These are phyloP conservation scores for Tupaia chinensis DNA, from an alignment of 2,113 vertebrate genomes.

Conservation along the genomic window DNA sequence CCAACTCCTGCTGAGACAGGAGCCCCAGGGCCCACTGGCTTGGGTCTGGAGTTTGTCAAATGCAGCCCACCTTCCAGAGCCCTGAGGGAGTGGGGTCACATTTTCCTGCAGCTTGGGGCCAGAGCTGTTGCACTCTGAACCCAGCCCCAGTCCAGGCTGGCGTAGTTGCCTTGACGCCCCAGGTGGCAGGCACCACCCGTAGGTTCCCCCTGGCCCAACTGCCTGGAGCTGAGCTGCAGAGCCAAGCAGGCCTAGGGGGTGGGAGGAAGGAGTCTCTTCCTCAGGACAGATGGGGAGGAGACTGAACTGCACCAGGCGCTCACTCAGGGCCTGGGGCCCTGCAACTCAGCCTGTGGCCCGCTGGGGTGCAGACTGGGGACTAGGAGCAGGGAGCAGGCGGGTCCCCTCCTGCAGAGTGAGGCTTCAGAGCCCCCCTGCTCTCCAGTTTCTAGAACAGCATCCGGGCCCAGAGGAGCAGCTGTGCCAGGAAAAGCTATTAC, in stretches of 20 bases:
- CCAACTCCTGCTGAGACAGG: not conserved
- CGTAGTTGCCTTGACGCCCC: not conserved
- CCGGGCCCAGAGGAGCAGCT: constrained; percentile 35
- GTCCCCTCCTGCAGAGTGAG: not conserved
- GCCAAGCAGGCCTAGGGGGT: not conserved
- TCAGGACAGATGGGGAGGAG: too few species aligned
- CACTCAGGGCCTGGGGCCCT: not conserved
- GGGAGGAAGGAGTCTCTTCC: not conserved
- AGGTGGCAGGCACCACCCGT: not conserved
- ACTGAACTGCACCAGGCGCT: not conserved
- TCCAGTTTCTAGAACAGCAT: constrained; percentile 59
- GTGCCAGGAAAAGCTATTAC: constrained; percentile 80
- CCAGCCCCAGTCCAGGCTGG: not conserved
- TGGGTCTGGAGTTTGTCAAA: not conserved
- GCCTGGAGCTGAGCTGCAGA: not conserved
- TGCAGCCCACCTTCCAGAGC: not conserved
- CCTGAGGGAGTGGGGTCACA: not conserved
- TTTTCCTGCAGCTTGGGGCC: not conserved
- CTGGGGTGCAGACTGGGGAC: not conserved
- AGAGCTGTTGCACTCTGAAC: not conserved
- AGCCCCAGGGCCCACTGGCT: not conserved
- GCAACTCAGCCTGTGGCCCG: not conserved
- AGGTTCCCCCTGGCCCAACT: not conserved
- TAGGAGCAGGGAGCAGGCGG: not conserved
- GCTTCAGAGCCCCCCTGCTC: not conserved